phyloP scores from a whole-genome alignment of 2,113 vertebrate species.

The Gasterosteus nipponicus region DNA sequence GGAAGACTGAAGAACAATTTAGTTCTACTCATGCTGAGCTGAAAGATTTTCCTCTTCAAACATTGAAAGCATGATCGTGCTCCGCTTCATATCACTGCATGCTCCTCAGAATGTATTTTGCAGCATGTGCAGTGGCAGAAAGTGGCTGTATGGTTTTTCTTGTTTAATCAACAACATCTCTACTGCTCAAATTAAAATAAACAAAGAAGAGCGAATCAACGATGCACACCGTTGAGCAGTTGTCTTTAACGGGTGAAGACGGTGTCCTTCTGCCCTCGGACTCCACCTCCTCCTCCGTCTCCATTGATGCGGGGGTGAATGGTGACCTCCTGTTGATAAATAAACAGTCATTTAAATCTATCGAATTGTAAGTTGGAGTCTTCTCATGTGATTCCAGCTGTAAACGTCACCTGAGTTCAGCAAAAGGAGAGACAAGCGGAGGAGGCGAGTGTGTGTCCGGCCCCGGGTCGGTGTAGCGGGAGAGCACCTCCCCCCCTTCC shows the following conservation, averaged over 20 bases:
- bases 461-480: slow-evolving; percentile 42
- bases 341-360: neutral
- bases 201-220: neutral
- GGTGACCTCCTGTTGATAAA: slow-evolving; percentile 38
- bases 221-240: slow-evolving; percentile 34
- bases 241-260: neutral
- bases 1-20: slow-evolving; percentile 51
- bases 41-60: slow-evolving; percentile 1
- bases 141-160: neutral
- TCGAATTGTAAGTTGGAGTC: neutral
- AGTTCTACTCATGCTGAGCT: neutral
- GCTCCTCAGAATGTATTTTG: neutral
- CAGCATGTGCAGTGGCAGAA: neutral
- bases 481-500: neutral
- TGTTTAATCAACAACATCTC: neutral
- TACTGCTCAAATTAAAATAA: neutral
- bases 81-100: neutral
- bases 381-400: neutral
- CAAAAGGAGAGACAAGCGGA: neutral
- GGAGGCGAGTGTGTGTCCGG: slow-evolving; percentile 16
- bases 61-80: neutral
- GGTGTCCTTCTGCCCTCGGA: neutral
- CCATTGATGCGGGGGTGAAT: neutral
- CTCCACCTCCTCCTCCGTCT: slow-evolving; percentile 11
- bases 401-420: neutral